These are phyloP conservation scores for Zelleria hepariella DNA, from an alignment of 2,888 invertebrate genomes.

Conservation along the genomic window DNA sequence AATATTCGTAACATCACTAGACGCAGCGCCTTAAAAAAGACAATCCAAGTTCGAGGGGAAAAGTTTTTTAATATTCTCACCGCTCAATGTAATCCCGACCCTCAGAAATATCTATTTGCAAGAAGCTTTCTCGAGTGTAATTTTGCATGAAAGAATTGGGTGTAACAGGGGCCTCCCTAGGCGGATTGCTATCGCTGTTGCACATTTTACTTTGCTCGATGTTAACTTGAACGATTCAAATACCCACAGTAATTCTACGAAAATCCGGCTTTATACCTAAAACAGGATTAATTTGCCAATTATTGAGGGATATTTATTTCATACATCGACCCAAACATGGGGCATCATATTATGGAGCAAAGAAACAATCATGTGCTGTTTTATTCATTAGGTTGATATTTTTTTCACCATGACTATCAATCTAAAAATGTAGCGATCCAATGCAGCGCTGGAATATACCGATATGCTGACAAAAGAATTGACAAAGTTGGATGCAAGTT, in stretches of 20 bases:
- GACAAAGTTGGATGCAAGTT: conserved; percentile 45
- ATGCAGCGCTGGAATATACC: not conserved
- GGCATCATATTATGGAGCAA: no score
- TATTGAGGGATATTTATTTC: no score
- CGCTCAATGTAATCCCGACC: conserved; percentile 60
- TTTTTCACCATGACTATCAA: no score
- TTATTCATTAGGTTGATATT: no score
- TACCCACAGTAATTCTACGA: no score
- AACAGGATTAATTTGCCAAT: no score
- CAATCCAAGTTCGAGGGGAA: conserved; percentile 58
- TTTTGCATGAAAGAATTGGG: conserved; percentile 49
- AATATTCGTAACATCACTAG: no score
- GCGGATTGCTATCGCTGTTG: not conserved
- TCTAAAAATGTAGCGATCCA: not conserved
- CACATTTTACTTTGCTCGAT: no score
- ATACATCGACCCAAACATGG: no score
- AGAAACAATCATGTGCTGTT: no score
- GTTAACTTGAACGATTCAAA: no score
- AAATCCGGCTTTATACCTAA: no score
- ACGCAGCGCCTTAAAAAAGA: conserved; percentile 57
- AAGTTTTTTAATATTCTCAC: conserved; percentile 70
- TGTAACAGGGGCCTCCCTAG: not conserved
- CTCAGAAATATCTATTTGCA: conserved; percentile 48
- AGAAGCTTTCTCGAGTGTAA: conserved; percentile 52
- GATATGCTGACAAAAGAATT: conserved; percentile 27